Evolutionary conservation across 2,797 vertebrate species (phyloP), one percentile per base, ranked within the genome.

Genomic region (Peromyscus nudipes): DNA sequence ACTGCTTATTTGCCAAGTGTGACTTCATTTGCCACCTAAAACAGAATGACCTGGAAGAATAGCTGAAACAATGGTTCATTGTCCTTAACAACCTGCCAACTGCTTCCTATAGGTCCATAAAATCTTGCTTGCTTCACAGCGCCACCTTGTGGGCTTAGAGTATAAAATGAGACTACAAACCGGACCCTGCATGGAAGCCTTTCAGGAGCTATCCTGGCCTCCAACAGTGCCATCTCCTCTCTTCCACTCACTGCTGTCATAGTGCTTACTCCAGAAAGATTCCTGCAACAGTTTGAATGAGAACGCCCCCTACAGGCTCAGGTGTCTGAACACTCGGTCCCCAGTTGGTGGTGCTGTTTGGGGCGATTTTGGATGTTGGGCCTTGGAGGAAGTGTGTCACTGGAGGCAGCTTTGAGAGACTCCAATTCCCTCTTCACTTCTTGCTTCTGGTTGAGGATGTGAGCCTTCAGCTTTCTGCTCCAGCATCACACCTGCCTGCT

Each of bases 251-350:
- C 19, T 23, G 29, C 10, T n/a, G 62, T 14, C 29, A 49, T 4
- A 7, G 43, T 34, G 31, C 19, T 49, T 67, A 67, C 34, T 49
- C 29, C 83, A 67, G 82, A 84, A 65, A 65, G 83, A 84, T 34
- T 34, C 29, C 82, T 17, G 16, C 27, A 46, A 46, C 27, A 34
- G 40, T 12, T 65, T 3, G 3, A 64, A 64, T 65, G 60, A 31
- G 37, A 43, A 17, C 0, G 4, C 0, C 29, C 29, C 29, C 8
- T 12, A 2, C 0, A 31, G 8, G 37, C 27, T 43, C 57, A 43
- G 60, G 17, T 43, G 57, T 64, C 2, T 43, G 60, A 64, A 43
- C 37, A 7, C 9, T 25, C 12, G 4, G 80, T 10, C n/a, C 57
- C 80, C 25, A 17, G 25, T 6, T 25, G 43, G 62, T 21, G 37